These are phyloP conservation scores for Phrynocephalus versicolor DNA, from an alignment of 2,113 vertebrate species.

Conservation along the genomic window DNA sequence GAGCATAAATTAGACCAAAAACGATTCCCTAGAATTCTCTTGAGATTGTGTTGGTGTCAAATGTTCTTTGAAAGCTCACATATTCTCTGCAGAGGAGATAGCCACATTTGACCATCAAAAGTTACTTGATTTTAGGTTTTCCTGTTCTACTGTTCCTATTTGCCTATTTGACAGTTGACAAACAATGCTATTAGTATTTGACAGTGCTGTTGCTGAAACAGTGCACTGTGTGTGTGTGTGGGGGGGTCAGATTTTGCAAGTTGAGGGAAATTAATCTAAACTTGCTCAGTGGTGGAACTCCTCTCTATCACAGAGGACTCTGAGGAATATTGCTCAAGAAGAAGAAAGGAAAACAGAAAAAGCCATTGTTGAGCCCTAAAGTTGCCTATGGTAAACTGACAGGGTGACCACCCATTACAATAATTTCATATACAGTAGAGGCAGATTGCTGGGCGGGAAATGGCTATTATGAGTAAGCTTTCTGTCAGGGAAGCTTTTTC, in stretches of 20 bases:
- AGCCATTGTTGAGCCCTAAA: background rate
- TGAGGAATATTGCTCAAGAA: too few relatives aligned
- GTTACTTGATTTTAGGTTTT: background rate
- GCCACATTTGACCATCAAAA: background rate
- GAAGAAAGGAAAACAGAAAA: too few relatives aligned
- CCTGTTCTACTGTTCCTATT: background rate
- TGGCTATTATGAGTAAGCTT: background rate
- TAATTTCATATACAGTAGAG: background rate
- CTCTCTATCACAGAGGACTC: background rate
- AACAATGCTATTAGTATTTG: background rate
- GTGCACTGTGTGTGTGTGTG: too few relatives aligned
- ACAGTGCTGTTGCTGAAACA: background rate
- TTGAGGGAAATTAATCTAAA: background rate
- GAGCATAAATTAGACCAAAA: background rate
- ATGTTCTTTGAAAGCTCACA: background rate
- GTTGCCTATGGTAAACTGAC: background rate
- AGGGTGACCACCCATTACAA: background rate
- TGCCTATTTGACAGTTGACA: background rate
- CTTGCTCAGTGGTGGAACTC: background rate
- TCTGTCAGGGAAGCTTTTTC: background rate
- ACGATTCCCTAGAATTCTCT: too few relatives aligned
- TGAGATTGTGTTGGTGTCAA: too few relatives aligned
- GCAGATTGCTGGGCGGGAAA: background rate
- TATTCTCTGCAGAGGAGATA: background rate
- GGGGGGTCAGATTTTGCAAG: too few relatives aligned